Conservation (phyloP, 2,888 invertebrate species). For the Drosophila borborema region DNA sequence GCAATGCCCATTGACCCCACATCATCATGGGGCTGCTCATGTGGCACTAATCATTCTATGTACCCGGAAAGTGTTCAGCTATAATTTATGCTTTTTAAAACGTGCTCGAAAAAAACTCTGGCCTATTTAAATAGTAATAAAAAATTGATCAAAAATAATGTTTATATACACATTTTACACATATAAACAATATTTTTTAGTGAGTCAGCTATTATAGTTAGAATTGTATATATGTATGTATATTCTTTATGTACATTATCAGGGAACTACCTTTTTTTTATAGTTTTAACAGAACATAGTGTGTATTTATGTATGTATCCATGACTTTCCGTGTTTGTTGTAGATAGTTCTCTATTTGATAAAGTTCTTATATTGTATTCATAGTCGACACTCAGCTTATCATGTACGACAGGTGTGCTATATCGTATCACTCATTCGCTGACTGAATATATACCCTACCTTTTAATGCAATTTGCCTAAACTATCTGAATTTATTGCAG, state of each 20-base stretch:
- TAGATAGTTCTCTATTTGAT: background rate
- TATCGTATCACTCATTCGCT: background rate
- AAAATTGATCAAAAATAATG: background rate
- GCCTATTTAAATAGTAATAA: background rate
- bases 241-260: background rate
- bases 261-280: background rate
- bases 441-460: background rate
- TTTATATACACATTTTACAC: background rate
- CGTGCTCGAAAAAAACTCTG: background rate
- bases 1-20: slow-evolving; percentile 23
- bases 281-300: background rate
- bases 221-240: background rate
- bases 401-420: background rate
- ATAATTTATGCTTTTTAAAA: background rate
- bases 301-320: background rate
- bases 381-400: background rate
- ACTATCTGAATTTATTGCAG: background rate
- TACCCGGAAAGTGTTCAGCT: slow-evolving; percentile 34
- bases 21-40: background rate
- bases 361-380: background rate
- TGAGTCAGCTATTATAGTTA: background rate
- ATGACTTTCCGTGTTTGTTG: background rate
- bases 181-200: background rate
- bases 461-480: background rate
- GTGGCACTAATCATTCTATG: slow-evolving; percentile 5